Conservation (phyloP, 2,888 invertebrate genomes). For the Chouioia cunea region DNA sequence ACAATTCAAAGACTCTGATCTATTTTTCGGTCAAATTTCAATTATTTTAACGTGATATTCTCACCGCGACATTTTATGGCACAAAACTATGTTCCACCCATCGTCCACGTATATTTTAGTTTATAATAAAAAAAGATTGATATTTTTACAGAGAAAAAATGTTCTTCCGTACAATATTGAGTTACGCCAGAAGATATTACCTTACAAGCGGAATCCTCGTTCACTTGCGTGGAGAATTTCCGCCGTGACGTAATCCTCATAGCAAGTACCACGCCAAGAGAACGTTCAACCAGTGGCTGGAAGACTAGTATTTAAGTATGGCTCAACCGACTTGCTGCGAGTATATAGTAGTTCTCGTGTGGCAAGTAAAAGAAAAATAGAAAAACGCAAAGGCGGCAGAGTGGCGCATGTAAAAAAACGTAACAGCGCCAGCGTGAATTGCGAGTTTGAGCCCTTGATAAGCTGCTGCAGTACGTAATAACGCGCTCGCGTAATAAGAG, state of each 20-base stretch:
- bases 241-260: background rate
- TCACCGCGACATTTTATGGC: too few species aligned
- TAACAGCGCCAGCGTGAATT: slow-evolving; percentile 1
- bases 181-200: background rate
- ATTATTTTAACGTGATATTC: too few species aligned
- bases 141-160: background rate
- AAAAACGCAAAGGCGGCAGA: background rate
- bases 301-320: background rate
- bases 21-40: too few species aligned
- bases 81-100: too few species aligned
- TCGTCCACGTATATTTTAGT: too few species aligned
- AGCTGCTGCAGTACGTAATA: too few species aligned
- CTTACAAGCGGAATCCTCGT: background rate
- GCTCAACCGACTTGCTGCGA: too few species aligned
- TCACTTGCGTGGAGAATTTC: background rate
- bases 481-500: too few species aligned
- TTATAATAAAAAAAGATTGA: background rate
- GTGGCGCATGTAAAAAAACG: background rate
- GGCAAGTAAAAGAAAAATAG: background rate
- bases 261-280: background rate
- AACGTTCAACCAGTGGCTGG: slow-evolving; percentile 13
- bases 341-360: background rate
- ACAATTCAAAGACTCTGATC: too few species aligned
- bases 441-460: background rate
- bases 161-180: background rate